Evolutionary conservation across 2,797 vertebrate genomes (phyloP).

Genomic region (Threskiornis aethiopicus): DNA sequence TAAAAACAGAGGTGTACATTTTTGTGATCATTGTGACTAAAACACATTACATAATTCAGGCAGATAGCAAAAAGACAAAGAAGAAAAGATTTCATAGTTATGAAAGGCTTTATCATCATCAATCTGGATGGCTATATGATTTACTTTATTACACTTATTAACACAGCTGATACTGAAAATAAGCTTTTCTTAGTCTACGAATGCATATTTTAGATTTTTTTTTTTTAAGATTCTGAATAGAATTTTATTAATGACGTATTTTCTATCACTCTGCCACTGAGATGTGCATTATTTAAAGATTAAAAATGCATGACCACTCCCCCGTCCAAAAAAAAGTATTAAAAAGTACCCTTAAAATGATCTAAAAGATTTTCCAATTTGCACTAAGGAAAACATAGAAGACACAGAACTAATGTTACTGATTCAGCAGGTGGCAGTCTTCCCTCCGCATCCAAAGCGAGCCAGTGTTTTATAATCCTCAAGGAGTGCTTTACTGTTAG

Average conservation of each 20-base stretch:
- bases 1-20: constrained; percentile 2
- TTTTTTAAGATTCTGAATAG: neutral
- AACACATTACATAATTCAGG: neutral
- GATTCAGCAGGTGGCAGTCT: constrained; percentile 62
- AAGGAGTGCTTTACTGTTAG: neutral
- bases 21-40: neutral
- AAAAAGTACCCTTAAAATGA: neutral
- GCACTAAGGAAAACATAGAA: neutral
- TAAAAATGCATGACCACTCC: neutral
- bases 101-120: neutral
- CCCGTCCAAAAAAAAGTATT: neutral
- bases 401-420: neutral
- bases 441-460: neutral
- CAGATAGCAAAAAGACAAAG: neutral
- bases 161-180: neutral
- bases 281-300: neutral
- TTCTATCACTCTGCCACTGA: neutral
- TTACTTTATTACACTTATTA: neutral
- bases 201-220: neutral
- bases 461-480: neutral
- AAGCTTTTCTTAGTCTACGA: neutral
- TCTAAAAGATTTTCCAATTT: neutral
- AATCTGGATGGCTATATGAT: neutral
- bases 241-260: rapidly evolving
- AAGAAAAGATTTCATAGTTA: neutral